A percentile compares a stretch with the other conserved stretches of the same genome.
Evolutionary conservation across 2,113 vertebrate genomes (phyloP).

Genomic region (Dermatemys mawii): DNA sequence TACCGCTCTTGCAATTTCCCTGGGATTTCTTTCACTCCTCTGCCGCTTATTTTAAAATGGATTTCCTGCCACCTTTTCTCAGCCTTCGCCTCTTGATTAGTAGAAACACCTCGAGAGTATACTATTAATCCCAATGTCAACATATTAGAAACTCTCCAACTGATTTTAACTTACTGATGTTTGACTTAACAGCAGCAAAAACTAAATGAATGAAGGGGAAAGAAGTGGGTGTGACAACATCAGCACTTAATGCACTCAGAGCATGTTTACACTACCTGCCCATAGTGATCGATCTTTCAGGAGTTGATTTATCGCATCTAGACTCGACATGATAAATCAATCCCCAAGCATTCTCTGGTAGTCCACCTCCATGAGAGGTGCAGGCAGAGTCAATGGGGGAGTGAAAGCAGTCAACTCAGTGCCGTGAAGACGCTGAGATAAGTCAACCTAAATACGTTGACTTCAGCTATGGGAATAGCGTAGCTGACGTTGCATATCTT

Average conservation of each 20-base stretch:
- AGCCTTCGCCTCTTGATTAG: background rate
- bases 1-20: background rate
- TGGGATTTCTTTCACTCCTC: background rate
- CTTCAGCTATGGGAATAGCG: too few species aligned
- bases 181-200: background rate
- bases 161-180: background rate
- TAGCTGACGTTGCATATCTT: too few species aligned
- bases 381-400: too few species aligned
- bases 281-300: too few species aligned
- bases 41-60: background rate
- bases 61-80: conserved; percentile 18
- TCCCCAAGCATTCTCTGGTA: too few species aligned
- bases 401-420: too few species aligned
- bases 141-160: background rate
- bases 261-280: too few species aligned
- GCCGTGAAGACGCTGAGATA: too few species aligned
- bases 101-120: background rate
- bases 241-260: accelerated
- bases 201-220: background rate
- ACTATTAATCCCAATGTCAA: background rate
- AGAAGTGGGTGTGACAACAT: background rate
- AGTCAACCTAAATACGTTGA: too few species aligned
- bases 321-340: too few species aligned
- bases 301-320: too few species aligned
- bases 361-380: too few species aligned